phyloP scores from a whole-genome alignment of 2,797 vertebrate species.

The Pangasius krempfi region DNA sequence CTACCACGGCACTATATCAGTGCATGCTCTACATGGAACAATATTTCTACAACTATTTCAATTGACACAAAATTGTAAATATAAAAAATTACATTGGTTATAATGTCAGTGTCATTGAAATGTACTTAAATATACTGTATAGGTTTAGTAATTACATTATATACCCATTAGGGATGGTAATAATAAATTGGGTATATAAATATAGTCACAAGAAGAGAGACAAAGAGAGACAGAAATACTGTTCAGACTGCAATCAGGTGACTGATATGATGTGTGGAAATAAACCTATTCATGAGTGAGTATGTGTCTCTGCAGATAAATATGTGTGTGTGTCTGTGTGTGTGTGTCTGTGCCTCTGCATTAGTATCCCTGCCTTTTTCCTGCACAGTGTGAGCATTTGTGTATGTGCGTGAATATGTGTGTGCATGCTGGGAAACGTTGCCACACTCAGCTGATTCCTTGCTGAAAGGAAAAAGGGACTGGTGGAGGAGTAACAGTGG shows the following conservation, averaged over 20 bases:
- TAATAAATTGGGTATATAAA: constrained; percentile 59
- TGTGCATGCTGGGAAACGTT: constrained; percentile 51
- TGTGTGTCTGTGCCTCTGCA: neutral
- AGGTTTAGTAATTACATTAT: constrained; percentile 68
- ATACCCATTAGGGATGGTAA: constrained; percentile 60
- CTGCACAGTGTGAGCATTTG: constrained; percentile 17
- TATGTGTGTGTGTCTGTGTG: neutral
- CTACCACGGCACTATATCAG: neutral
- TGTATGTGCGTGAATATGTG: constrained; percentile 36
- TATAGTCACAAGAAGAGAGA: constrained; percentile 27
- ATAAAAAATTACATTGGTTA: neutral
- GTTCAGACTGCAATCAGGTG: neutral
- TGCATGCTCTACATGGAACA: neutral
- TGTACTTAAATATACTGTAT: constrained; percentile 63
- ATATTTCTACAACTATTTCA: neutral
- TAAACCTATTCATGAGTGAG: neutral
- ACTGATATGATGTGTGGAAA: constrained; percentile 4
- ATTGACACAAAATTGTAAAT: neutral
- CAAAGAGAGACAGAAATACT: neutral
- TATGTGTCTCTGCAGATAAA: constrained; percentile 7
- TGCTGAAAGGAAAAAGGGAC: constrained; percentile 63
- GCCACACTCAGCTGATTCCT: constrained; percentile 54
- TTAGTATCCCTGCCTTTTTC: neutral
- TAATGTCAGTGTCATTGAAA: constrained; percentile 65
- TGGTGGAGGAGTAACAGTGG: constrained; percentile 62